Evolutionary conservation across 2,797 vertebrate species (phyloP).

Genomic region (Oophaga sylvatica): DNA sequence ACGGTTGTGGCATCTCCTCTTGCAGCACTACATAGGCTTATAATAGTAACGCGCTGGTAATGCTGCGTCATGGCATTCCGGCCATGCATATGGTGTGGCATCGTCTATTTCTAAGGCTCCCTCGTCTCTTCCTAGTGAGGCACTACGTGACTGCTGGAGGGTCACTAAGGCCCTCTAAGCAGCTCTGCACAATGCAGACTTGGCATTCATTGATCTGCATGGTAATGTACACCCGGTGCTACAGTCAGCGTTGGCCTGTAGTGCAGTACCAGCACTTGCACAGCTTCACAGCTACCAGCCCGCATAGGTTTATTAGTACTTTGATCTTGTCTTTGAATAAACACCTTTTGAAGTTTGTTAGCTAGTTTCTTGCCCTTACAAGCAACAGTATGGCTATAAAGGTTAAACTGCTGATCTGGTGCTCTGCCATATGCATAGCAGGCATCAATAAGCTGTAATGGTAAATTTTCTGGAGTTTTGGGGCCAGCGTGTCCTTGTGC

Average conservation of each 20-base stretch:
- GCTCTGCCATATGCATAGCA: too few relatives aligned
- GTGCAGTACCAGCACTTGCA: not conserved
- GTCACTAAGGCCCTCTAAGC: not conserved
- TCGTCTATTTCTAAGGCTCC: not conserved
- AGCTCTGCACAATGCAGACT: not conserved
- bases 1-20: not conserved
- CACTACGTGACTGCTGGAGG: not conserved
- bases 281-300: not conserved
- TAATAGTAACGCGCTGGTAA: not conserved
- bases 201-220: constrained; percentile 6
- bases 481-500: too few relatives aligned
- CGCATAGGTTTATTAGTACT: not conserved
- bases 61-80: not conserved
- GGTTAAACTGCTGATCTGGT: not conserved
- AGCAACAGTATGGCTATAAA: not conserved
- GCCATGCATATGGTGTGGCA: not conserved
- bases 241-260: not conserved
- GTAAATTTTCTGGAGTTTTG: too few relatives aligned
- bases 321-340: not conserved
- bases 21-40: not conserved
- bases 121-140: not conserved
- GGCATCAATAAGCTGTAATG: too few relatives aligned
- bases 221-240: not conserved
- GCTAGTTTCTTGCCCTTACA: not conserved
- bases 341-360: not conserved